A percentile compares a stretch with the other conserved stretches of the same genome.
These are phyloP conservation scores for Geophilus truncorum DNA, from an alignment of 2,888 invertebrate genomes.

Conservation along the genomic window DNA sequence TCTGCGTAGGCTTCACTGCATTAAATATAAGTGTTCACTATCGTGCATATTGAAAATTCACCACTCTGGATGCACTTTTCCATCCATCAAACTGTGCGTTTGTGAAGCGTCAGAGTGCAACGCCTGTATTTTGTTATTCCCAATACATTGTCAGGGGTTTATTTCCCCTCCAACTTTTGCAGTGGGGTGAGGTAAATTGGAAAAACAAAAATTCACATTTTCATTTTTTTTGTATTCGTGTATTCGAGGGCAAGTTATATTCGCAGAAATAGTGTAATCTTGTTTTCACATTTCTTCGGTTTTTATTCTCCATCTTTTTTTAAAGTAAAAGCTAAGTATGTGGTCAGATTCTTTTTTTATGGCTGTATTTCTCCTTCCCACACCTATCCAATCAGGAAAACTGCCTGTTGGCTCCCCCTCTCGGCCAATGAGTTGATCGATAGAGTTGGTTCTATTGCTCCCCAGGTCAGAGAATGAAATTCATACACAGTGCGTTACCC, in stretches of 20 bases:
- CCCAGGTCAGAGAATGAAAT: conserved; percentile 27
- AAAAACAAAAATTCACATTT: no score
- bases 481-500: conserved; percentile 27
- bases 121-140: conserved; percentile 18
- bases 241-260: no score
- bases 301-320: background rate
- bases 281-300: background rate
- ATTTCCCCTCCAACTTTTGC: no score
- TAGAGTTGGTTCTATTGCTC: conserved; percentile 27
- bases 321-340: conserved; percentile 18
- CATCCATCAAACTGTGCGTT: background rate
- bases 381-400: conserved; percentile 27
- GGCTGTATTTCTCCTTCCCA: conserved; percentile 13
- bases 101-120: background rate
- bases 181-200: no score
- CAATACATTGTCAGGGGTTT: background rate
- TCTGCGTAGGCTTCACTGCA: background rate
- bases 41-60: conserved; percentile 22
- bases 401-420: conserved; percentile 27
- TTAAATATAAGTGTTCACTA: conserved; percentile 8
- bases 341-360: conserved; percentile 27
- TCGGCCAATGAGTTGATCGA: conserved; percentile 27
- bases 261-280: no score
- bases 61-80: conserved; percentile 11
- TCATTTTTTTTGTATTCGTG: no score